phyloP scores from a whole-genome alignment of 2,888 invertebrate species.

The Branchellion lobata region DNA sequence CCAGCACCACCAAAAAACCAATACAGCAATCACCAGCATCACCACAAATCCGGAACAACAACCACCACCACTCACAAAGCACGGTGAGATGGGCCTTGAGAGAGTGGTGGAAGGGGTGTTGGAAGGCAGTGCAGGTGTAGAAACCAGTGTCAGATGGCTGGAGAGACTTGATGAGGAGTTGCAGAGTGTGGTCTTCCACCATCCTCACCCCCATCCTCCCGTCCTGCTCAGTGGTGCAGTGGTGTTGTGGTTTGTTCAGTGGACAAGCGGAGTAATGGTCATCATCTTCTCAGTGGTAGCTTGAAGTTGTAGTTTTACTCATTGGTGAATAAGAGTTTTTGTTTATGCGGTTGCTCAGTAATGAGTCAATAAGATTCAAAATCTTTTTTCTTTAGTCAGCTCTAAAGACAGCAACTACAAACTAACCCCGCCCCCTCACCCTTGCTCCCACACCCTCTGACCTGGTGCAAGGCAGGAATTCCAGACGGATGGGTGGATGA shows the following conservation, averaged over 20 bases:
- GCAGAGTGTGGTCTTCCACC: not conserved
- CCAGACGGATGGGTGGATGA: conserved; percentile 15
- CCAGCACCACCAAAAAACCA: not conserved
- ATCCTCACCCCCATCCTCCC: not conserved
- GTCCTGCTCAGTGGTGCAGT: not conserved
- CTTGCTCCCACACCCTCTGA: not conserved
- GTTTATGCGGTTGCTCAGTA: too few relatives aligned
- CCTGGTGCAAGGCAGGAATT: not conserved
- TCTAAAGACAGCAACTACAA: too few relatives aligned
- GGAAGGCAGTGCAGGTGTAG: not conserved
- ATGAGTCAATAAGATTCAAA: too few relatives aligned
- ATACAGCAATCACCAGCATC: not conserved
- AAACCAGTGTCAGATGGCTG: not conserved
- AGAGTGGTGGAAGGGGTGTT: not conserved
- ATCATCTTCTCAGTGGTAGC: too few relatives aligned
- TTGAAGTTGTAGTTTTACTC: too few relatives aligned
- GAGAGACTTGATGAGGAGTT: not conserved
- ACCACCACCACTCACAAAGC: not conserved
- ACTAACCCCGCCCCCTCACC: too few relatives aligned
- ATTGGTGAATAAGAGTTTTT: too few relatives aligned
- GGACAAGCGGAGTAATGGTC: too few relatives aligned
- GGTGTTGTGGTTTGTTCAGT: too few relatives aligned
- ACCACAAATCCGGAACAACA: not conserved
- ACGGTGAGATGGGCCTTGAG: not conserved
- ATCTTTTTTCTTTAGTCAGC: too few relatives aligned